Base-by-base conservation (phyloP, 1,140 invertebrate species). In the Meteorus sp. region DNA sequence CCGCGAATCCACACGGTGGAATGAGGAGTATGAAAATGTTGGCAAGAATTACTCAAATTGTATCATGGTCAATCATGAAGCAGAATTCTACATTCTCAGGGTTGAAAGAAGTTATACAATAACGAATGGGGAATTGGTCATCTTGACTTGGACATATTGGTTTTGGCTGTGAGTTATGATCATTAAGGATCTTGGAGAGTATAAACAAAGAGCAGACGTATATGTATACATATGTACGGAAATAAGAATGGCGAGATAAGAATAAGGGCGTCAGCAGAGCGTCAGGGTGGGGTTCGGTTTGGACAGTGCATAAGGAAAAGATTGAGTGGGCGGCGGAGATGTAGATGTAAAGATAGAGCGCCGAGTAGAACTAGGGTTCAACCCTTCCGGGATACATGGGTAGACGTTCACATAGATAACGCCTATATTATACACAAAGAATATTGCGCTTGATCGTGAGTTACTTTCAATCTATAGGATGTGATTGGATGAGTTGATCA, bases 321-420 rank as follows among this genome's bases (percentile, higher is more conserved):
- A 63, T 56, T 64, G 58, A n/a, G n/a, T n/a, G n/a, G n/a, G n/a
- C n/a, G n/a, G n/a, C n/a, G n/a, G n/a, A n/a, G n/a, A n/a, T n/a
- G n/a, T n/a, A n/a, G n/a, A n/a, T 44, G 39, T n/a, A 52, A 61
- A 59, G 44, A 19, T 44, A 47, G 51, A 55, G 41, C 59, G 54
- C 61, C 13, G 45, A 27, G 33, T 52, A 44, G 63, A 53, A 68
- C 59, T 59, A 51, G 56, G 58, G n/a, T n/a, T 58, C 52, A 58
- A 60, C 69, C 69, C 70, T 68, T 71, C 75, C 75, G 76, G 76
- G 68, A 76, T 74, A 76, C 69, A 77, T 77, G 76, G 76, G 75
- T 79, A 77, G 75, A 72, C 73, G n/a, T 77, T 76, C 68, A 76
- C 61, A 69, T 73, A 76, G 70, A 54, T 68, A 73, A 68, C 66